Conservation (phyloP, 2,797 vertebrate species). For the Parambassis ranga region DNA sequence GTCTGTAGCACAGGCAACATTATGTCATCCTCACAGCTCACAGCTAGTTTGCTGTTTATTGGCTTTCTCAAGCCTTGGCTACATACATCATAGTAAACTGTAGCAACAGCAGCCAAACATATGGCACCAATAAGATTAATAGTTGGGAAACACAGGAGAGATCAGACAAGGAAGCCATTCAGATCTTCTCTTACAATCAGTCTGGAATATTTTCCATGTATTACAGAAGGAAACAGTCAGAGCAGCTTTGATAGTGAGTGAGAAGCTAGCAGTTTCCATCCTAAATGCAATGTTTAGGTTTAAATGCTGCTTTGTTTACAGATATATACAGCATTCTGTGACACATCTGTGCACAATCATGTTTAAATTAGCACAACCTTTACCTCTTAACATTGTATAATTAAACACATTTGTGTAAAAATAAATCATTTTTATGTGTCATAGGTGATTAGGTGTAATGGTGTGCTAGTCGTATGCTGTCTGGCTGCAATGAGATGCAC, state of each 20-base stretch:
- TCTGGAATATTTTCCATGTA: slow-evolving; percentile 27
- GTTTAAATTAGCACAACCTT: neutral
- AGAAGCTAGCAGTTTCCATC: neutral
- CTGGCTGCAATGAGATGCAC: neutral
- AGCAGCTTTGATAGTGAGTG: neutral
- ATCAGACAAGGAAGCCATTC: slow-evolving; percentile 59
- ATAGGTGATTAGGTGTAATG: no score
- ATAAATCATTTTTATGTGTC: no score
- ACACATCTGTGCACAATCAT: neutral
- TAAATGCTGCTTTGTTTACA: neutral
- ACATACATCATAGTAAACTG: slow-evolving; percentile 43
- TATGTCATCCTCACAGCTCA: slow-evolving; percentile 23
- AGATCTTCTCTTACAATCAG: slow-evolving; percentile 47
- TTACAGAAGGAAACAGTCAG: slow-evolving; percentile 11
- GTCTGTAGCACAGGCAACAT: slow-evolving; percentile 2
- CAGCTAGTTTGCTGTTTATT: slow-evolving; percentile 49
- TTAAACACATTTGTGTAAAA: no score
- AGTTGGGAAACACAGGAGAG: slow-evolving; percentile 49
- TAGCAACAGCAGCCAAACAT: slow-evolving; percentile 55
- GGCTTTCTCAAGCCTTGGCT: slow-evolving; percentile 21
- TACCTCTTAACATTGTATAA: no score
- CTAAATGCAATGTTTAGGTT: neutral
- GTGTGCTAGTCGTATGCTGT: no score
- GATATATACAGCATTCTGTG: neutral
- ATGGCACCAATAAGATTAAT: slow-evolving; percentile 59